Base-by-base conservation (phyloP, 2,888 invertebrate genomes). In the Leucozona laternaria region DNA sequence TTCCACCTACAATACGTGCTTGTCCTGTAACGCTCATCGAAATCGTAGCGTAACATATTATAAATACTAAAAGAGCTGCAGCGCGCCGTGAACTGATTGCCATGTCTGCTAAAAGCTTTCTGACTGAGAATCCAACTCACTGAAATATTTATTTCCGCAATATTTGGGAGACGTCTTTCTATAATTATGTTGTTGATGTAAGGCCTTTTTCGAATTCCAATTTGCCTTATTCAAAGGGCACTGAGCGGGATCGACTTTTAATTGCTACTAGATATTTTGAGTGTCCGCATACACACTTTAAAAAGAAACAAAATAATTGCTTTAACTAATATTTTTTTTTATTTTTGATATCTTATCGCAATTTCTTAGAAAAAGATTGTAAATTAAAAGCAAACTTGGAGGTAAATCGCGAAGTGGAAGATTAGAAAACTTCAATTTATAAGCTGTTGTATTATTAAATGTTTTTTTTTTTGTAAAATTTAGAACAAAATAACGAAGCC, bases 1-100 rank as follows among this genome's bases (percentile, higher is more conserved):
- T 87, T 3, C 92, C 92, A 7, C 91, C 91, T 10, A 91, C 90
- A 4, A 92, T 86, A 22, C 92, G 90, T 11, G 90, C 90, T 31
- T 85, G 68, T 2, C 40, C 60, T 20, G 53, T 34, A 17, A 80
- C 66, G 3, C 77, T 40, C 1, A 40, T 28, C 17, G 57, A 43
- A 34, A 2, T 37, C 11, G 58, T 34, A 15, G 25, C 40, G n/a
- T n/a, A 37, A 13, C 37, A 50, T 25, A 68, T 53, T 50, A 53
- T 11, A 40, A 68, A 68, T 34, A 68, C 25, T 6, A 2, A 53
- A 22, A 68, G n/a, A 22, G 37, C n/a, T n/a, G 37, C 37, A 2
- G 15, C 15, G 34, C 22, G 53, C 22, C 25, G 5, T 5, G n/a
- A 25, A 11, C 11, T 53, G 3, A n/a, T 25, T 37, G 10, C 68